phyloP scores from a whole-genome alignment of 2,888 invertebrate genomes.

The Pasiphila rectangulata region DNA sequence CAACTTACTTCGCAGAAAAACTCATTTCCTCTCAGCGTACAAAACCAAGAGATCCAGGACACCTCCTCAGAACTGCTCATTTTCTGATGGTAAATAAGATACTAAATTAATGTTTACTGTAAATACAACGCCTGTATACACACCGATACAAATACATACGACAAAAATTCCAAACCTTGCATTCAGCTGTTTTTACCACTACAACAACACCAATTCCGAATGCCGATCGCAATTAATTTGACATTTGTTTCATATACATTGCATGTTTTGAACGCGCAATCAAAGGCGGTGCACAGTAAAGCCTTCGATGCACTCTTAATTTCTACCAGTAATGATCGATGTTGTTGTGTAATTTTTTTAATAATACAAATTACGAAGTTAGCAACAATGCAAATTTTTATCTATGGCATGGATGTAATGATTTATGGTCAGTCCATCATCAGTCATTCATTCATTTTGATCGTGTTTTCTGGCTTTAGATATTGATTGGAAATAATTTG shows the following conservation, averaged over 20 bases:
- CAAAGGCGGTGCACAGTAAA: conserved; percentile 31
- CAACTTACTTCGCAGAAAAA: conserved; percentile 97
- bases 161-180: conserved; percentile 47
- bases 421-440: conserved; percentile 3
- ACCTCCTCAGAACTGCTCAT: conserved; percentile 99
- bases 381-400: conserved; percentile 17
- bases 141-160: conserved; percentile 48
- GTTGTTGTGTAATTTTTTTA: conserved; percentile 38
- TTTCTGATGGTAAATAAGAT: conserved; percentile 80
- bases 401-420: conserved; percentile 8
- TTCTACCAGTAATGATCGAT: conserved; percentile 30
- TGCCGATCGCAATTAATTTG: too few species aligned
- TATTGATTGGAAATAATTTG: too few species aligned
- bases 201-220: too few species aligned
- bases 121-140: conserved; percentile 50
- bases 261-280: too few species aligned
- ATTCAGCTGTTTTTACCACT: conserved; percentile 44
- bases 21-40: conserved; percentile 99
- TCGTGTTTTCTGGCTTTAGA: not conserved
- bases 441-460: conserved; percentile 2
- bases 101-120: conserved; percentile 28
- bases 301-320: conserved; percentile 34
- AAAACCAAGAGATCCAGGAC: conserved; percentile 99
- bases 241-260: too few species aligned
- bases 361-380: conserved; percentile 39